Conservation (phyloP, 1,140 invertebrate genomes). For the Lepidurus couesii region DNA sequence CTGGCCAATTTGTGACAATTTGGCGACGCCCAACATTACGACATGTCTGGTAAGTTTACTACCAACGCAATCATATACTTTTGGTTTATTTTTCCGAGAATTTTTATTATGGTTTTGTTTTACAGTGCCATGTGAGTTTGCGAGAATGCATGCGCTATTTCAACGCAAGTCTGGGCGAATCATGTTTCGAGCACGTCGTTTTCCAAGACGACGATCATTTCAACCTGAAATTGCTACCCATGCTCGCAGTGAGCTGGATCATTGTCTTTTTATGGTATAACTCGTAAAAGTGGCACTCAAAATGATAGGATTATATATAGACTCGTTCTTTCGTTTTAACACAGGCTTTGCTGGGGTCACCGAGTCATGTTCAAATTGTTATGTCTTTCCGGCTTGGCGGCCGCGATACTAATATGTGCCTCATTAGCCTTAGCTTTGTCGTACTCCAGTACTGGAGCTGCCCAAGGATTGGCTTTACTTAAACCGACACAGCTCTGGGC, state of each 20-base stretch:
- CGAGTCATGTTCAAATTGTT: conserved; percentile 27
- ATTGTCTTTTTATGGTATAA: conserved; percentile 28
- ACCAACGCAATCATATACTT: not conserved
- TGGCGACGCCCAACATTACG: not conserved
- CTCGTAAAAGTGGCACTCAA: not conserved
- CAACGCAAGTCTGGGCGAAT: conserved; percentile 17
- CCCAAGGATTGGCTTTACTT: conserved; percentile 27
- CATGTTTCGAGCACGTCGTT: conserved; percentile 29
- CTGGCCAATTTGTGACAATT: not conserved
- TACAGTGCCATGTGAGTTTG: conserved; percentile 23
- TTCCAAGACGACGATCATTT: not conserved
- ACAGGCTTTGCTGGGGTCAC: conserved; percentile 26
- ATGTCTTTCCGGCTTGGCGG: conserved; percentile 20
- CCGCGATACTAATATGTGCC: conserved; percentile 25
- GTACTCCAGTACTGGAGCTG: not conserved
- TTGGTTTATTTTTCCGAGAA: not conserved
- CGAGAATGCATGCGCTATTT: not conserved
- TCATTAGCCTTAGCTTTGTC: conserved; percentile 29
- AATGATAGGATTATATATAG: not conserved
- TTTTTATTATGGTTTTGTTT: not conserved
- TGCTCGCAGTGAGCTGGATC: conserved; percentile 27
- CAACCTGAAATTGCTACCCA: conserved; percentile 30
- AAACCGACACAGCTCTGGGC: conserved; percentile 26
- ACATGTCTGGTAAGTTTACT: not conserved
- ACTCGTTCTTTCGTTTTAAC: not conserved